These are phyloP conservation scores for Phaethornis superciliosus DNA, from an alignment of 2,113 vertebrate genomes.

Conservation along the genomic window DNA sequence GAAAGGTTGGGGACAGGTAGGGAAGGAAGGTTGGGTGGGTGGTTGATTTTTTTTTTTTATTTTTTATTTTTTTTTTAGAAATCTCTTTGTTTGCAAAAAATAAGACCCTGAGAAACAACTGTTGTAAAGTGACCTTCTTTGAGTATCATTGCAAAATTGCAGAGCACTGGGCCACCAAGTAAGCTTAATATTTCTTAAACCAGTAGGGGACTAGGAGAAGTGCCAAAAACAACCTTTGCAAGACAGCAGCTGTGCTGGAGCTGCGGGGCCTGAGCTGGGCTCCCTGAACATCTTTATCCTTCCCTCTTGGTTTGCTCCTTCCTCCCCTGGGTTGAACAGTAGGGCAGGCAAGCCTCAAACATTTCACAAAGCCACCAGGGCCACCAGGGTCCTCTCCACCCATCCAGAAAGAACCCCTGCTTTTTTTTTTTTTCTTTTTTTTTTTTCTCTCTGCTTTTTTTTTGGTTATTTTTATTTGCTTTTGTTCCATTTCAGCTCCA, in stretches of 20 bases:
- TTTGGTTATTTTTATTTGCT: no score
- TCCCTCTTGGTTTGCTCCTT: neutral
- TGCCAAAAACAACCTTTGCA: slow-evolving; percentile 53
- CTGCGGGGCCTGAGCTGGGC: neutral
- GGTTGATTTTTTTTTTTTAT: neutral
- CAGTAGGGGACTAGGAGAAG: slow-evolving; percentile 32
- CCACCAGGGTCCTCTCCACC: neutral
- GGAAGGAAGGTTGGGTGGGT: neutral
- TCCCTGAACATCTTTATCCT: neutral
- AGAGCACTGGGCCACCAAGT: slow-evolving; percentile 26
- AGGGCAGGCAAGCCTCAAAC: neutral
- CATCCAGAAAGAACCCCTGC: neutral
- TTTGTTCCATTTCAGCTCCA: accelerated
- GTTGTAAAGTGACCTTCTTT: neutral
- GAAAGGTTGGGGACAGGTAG: neutral
- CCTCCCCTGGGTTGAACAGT: neutral
- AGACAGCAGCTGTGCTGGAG: neutral
- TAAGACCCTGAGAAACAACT: neutral
- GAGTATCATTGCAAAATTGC: neutral
- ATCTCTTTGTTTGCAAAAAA: neutral
- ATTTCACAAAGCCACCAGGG: neutral
- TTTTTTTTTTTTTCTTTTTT: no score
- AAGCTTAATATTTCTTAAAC: neutral
- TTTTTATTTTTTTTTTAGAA: neutral
- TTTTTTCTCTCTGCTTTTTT: no score